Conservation (phyloP, 2,113 vertebrate species). For the Pagrus major region DNA sequence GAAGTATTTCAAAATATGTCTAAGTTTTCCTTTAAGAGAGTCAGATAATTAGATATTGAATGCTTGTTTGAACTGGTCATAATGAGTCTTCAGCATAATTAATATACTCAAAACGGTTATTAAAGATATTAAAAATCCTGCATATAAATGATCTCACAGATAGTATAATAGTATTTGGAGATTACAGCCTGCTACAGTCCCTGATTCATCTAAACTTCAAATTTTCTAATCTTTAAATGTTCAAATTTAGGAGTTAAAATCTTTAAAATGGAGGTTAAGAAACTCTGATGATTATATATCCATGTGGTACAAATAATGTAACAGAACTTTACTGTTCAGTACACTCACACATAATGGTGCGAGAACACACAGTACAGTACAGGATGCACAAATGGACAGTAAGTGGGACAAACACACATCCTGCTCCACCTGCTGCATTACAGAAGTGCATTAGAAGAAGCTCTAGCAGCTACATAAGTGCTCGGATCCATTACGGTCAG, state of each 20-base stretch:
- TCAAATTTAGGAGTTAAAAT: neutral
- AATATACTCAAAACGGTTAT: no score
- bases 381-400: slow-evolving; percentile 33
- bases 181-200: neutral
- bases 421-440: slow-evolving; percentile 22
- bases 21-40: neutral
- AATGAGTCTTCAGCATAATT: neutral
- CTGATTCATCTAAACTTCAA: neutral
- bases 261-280: neutral
- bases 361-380: slow-evolving; percentile 12
- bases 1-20: neutral
- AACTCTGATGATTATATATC: neutral
- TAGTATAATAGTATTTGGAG: neutral
- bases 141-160: neutral
- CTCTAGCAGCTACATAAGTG: slow-evolving; percentile 32
- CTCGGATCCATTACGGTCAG: slow-evolving; percentile 29
- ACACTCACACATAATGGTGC: neutral
- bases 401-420: slow-evolving; percentile 11
- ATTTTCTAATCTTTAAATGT: neutral
- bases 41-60: neutral
- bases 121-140: neutral
- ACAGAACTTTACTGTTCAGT: neutral
- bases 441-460: slow-evolving; percentile 43
- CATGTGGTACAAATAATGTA: neutral
- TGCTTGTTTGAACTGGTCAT: neutral